These are phyloP conservation scores for Orthosia gothica DNA, from an alignment of 2,888 invertebrate species.

Conservation along the genomic window DNA sequence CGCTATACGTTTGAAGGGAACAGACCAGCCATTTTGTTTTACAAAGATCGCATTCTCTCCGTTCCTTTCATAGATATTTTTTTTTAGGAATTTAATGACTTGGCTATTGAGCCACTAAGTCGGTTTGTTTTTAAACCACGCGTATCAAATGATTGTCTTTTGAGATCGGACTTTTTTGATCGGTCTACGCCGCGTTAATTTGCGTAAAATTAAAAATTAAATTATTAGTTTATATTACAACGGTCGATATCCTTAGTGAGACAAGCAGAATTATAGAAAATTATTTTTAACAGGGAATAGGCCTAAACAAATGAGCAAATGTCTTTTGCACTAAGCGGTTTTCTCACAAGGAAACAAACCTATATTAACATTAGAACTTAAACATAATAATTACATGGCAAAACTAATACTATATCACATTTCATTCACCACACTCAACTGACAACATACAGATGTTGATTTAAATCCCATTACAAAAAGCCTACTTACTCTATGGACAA, in stretches of 20 bases:
- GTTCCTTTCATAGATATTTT: neutral
- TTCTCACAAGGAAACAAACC: slow-evolving; percentile 14
- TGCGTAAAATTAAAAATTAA: slow-evolving; percentile 25
- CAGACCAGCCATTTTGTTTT: too few relatives aligned
- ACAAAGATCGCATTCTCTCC: neutral
- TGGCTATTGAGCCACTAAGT: too few relatives aligned
- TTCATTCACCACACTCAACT: slow-evolving; percentile 57
- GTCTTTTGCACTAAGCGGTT: neutral
- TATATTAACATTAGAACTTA: slow-evolving; percentile 38
- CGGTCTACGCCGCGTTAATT: slow-evolving; percentile 38
- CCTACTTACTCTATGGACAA: neutral
- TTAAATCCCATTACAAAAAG: slow-evolving; percentile 12
- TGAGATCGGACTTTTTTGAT: slow-evolving; percentile 63
- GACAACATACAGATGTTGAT: slow-evolving; percentile 30
- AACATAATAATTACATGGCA: slow-evolving; percentile 52
- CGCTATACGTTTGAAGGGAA: neutral
- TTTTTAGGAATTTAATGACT: neutral
- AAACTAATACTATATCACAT: slow-evolving; percentile 67
- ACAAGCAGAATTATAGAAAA: slow-evolving; percentile 6
- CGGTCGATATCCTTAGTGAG: slow-evolving; percentile 9
- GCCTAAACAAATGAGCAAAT: slow-evolving; percentile 15
- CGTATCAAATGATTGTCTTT: neutral
- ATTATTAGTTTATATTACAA: slow-evolving; percentile 18
- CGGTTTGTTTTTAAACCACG: slow-evolving; percentile 6
- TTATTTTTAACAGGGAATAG: neutral